Conservation (phyloP, 1,140 invertebrate genomes). For the Hycleus cichorii region DNA sequence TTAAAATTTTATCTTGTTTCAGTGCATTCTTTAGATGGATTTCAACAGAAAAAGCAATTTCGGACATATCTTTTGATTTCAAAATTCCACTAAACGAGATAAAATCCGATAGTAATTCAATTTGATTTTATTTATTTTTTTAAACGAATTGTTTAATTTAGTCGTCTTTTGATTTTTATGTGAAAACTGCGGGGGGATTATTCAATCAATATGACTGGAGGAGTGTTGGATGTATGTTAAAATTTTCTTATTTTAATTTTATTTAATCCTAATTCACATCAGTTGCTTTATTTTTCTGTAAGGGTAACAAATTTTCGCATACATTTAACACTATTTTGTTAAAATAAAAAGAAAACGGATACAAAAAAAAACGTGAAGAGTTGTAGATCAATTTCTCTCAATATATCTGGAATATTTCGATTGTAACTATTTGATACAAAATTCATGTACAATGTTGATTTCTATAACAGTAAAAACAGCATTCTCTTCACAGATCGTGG, state of each 20-base stretch:
- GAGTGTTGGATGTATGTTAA: constrained; percentile 17
- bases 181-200: constrained; percentile 7
- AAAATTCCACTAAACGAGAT: background rate
- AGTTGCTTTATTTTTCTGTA: constrained; percentile 9
- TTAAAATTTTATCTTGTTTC: constrained; percentile 4
- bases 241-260: constrained; percentile 3
- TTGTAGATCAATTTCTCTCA: no score
- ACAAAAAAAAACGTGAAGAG: constrained; percentile 1
- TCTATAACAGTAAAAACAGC: no score
- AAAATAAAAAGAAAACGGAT: constrained; percentile 15
- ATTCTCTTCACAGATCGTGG: no score
- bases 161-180: constrained; percentile 9
- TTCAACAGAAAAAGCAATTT: background rate
- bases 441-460: no score
- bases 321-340: constrained; percentile 22
- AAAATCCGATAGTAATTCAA: background rate
- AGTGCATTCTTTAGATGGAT: constrained; percentile 1
- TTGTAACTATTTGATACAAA: background rate
- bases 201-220: constrained; percentile 13
- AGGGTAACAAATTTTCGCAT: constrained; percentile 23
- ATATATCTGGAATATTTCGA: no score
- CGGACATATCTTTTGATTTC: background rate
- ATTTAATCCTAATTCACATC: constrained; percentile 8
- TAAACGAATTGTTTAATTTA: constrained; percentile 3
- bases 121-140: background rate